A percentile compares a stretch with the other conserved stretches of the same genome.
These are phyloP conservation scores for Hypotaenidia philippensis DNA, from an alignment of 2,797 vertebrate genomes.

Conservation along the genomic window DNA sequence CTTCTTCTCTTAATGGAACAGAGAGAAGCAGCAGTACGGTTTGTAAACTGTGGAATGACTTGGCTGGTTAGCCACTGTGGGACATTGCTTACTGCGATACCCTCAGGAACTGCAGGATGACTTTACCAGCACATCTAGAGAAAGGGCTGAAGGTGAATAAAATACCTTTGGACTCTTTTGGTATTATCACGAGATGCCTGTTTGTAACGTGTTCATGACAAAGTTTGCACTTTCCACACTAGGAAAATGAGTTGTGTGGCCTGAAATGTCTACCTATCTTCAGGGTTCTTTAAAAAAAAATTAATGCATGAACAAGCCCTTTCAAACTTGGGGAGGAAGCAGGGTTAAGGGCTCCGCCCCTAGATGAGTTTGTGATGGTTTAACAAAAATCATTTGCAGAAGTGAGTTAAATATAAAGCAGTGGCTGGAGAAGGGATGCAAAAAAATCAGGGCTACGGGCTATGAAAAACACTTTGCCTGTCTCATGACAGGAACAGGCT, in stretches of 20 bases:
- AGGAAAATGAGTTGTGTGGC: background rate
- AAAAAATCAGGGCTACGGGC: background rate
- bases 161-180: background rate
- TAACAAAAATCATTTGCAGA: background rate
- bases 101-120: background rate
- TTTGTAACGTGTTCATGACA: background rate
- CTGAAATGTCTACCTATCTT: background rate
- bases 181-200: background rate
- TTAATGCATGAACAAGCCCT: background rate
- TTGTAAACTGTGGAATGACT: background rate
- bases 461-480: constrained; percentile 17
- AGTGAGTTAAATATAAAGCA: constrained; percentile 17
- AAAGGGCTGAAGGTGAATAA: background rate
- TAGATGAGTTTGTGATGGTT: background rate
- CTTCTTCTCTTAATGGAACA: background rate
- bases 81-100: background rate
- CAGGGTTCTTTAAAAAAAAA: background rate
- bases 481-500: background rate
- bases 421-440: background rate
- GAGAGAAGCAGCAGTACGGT: background rate
- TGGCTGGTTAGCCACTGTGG: background rate
- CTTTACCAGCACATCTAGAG: background rate
- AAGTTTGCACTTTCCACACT: background rate
- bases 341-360: background rate
- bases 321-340: background rate